Base-by-base conservation (phyloP, 2,113 vertebrate species). In the Pleuronectes platessa region DNA sequence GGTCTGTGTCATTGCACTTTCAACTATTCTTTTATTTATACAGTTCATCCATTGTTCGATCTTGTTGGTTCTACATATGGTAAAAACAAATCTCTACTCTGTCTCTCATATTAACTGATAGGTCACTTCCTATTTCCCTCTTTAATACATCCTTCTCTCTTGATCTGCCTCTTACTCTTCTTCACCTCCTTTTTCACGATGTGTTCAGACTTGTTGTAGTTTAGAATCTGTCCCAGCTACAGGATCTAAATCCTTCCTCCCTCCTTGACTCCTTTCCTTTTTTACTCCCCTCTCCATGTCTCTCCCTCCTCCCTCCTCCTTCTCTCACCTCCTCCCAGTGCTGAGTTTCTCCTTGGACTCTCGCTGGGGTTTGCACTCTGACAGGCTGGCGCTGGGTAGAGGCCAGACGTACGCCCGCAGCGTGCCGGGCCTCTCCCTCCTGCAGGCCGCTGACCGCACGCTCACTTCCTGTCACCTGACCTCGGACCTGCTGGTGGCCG, bases 401-500 rank as follows among this genome's bases (percentile, higher is more conserved):
- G 97, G 97, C 83, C 96, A 97, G 92, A 96, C 97, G 0, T 97
- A 97, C 0, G 97, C 97, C 56, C 96, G 97, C 79, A 98, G 97
- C 0, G 94, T 99, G 0, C 96, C 97, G 0, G 98, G 98, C 42
- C 91, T 99, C 49, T 96, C 96, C 79, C 92, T 95, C 17, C 89
- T 95, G 74, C 93, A 94, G 79, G 92, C 92, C 0, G 97, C 97
- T 0, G 97, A 99, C 89, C 96, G 96, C 35, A 89, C 97, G 1
- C 95, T 99, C 90, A 98, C 96, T 0, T 96, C 97, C 59, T 99
- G 97, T 78, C 96, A 98, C 84, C 92, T 99, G 85, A 97, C 96
- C 9, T 96, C 97, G 47, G 98, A 99, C 79, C 93, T 99, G 89
- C 96, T 76, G 93, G 97, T 9, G 94, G 97, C 4, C 0, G 93